phyloP scores from a whole-genome alignment of 2,797 vertebrate species.

The Bovichtus diacanthus region DNA sequence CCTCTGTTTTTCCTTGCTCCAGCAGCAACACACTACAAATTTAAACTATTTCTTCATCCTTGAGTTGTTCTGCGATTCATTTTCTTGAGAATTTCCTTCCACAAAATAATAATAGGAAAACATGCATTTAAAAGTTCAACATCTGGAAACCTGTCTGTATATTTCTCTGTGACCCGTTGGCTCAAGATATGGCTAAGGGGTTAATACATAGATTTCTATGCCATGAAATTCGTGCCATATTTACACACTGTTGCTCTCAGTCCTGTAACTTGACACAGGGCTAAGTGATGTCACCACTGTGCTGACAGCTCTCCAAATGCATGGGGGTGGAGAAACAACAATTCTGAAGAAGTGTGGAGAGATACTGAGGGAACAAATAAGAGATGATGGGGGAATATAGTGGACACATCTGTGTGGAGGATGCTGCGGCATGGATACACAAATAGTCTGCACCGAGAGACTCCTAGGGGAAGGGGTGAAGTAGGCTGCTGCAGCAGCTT shows the following conservation, averaged over 20 bases:
- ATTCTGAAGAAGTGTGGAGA: constrained; percentile 22
- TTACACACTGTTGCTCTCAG: constrained; percentile 58
- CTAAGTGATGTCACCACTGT: constrained; percentile 56
- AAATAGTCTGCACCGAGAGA: constrained; percentile 50
- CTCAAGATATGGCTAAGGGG: constrained; percentile 34
- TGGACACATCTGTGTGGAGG: constrained; percentile 57
- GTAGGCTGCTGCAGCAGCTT: constrained; percentile 46
- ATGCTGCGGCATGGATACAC: constrained; percentile 39
- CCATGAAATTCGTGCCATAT: constrained; percentile 62
- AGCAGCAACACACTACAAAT: constrained; percentile 11
- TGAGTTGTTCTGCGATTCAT: neutral
- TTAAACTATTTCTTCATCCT: constrained; percentile 22
- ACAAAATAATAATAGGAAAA: constrained; percentile 9
- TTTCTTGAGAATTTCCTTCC: neutral
- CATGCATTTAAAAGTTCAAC: constrained; percentile 14
- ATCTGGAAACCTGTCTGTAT: constrained; percentile 38
- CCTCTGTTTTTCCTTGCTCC: neutral
- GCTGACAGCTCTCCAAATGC: constrained; percentile 68
- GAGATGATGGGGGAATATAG: constrained; percentile 44
- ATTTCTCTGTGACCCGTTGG: constrained; percentile 29
- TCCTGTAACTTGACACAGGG: constrained; percentile 47
- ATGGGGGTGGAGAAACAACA: constrained; percentile 38
- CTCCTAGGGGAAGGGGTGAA: constrained; percentile 39
- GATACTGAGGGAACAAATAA: constrained; percentile 43
- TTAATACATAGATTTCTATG: constrained; percentile 53